Evolutionary conservation across 2,888 invertebrate genomes (phyloP), one percentile per base, ranked within the genome.

Genomic region (Xiphydria camelus): DNA sequence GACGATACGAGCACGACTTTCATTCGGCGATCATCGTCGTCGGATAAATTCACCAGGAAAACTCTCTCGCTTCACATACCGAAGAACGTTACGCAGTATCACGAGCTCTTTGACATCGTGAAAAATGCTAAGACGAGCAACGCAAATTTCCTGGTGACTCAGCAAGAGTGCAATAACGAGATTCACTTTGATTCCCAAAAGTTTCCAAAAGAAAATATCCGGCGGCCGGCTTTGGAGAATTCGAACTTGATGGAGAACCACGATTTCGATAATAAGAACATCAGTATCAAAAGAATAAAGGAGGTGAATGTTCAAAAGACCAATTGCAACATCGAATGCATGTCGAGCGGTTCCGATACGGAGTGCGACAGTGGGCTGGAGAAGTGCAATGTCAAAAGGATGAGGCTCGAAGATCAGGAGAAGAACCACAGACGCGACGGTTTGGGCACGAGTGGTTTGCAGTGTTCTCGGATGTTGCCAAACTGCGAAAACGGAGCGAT

Each of bases 81-180:
- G n/a, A 71, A 69, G 45, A 68, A 62, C 39, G 59, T 55, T 22
- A 58, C 65, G 17, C 62, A 64, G 31, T 61, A 68, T 48, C 59
- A 63, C 4, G 68, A 66, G 15, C 61, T 81, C 20, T 78, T 80
- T 49, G 80, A 82, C 47, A 79, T 81, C 49, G 68, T 78, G 23
- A 82, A 83, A 65, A 81, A 82, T 49, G 79, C 81, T 0, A 83
- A 82, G 66, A 82, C 81, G 1, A 78, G 81, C 26, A 83, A 82
- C 57, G 80, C 81, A 0, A 83, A 83, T 64, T 81, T 83, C 22
- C 63, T 77, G 12, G 76, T 75, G 2, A 71, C 70, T 0, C 68
- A 69, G 25, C 66, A 67, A 41, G 72, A 73, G 33, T 69, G 76
- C 37, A 79, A 79, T 49, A 80, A 79, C 39, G 75, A 77, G 39